Evolutionary conservation across 23 tunicate species (phyloP).

Genomic region (Styela plicata): DNA sequence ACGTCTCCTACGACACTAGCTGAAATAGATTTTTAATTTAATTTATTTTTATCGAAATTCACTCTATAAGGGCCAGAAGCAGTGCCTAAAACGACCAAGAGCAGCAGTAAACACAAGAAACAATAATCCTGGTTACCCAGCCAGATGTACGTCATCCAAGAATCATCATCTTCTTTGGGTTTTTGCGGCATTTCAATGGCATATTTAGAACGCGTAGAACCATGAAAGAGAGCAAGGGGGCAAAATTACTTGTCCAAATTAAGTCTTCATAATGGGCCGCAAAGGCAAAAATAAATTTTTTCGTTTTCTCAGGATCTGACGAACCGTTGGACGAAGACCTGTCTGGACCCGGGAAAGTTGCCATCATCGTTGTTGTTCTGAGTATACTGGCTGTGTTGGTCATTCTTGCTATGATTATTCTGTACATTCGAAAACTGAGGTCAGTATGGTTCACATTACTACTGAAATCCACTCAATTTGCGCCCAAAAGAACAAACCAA

Average conservation of each 20-base stretch:
- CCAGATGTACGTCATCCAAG: background rate
- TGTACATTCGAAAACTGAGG: background rate
- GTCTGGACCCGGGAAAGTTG: background rate
- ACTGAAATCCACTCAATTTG: background rate
- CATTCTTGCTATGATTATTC: background rate
- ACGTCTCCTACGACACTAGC: no score
- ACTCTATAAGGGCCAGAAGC: no score
- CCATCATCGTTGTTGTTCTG: background rate
- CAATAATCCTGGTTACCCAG: background rate
- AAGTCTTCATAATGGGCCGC: background rate
- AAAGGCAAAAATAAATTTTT: background rate
- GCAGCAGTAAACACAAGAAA: no score
- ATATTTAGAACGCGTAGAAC: no score
- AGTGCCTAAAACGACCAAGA: no score
- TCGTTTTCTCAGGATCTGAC: background rate
- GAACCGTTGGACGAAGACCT: background rate
- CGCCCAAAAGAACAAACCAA: no score
- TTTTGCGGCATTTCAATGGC: no score
- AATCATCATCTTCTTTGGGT: background rate
- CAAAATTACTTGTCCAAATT: background rate
- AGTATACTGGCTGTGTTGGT: background rate
- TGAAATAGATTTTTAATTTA: no score
- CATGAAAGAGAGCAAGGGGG: background rate
- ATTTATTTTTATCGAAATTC: no score
- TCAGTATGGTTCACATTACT: background rate